phyloP scores from a whole-genome alignment of 2,113 vertebrate genomes.

The Mustelus asterias region DNA sequence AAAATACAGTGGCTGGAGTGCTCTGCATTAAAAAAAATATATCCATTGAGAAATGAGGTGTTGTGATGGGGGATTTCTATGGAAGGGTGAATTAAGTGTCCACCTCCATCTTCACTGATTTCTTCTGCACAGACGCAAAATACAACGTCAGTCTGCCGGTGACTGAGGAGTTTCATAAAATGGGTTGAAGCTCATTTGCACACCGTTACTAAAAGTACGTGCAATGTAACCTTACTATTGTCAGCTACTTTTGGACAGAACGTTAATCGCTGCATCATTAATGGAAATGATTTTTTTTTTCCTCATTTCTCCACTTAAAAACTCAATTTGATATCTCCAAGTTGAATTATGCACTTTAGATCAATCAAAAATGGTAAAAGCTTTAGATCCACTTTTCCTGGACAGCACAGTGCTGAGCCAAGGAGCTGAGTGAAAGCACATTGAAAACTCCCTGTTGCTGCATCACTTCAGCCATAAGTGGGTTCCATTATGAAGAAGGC shows the following conservation, averaged over 20 bases:
- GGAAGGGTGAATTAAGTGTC: neutral
- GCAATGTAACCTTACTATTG: neutral
- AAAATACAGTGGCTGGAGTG: neutral
- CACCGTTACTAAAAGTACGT: neutral
- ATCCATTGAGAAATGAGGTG: neutral
- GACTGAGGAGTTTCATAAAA: neutral
- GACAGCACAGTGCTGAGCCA: neutral
- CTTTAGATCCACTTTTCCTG: neutral
- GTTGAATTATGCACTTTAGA: neutral
- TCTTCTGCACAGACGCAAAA: neutral
- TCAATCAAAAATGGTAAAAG: neutral
- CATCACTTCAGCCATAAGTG: too few species aligned
- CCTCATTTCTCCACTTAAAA: neutral
- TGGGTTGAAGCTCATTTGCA: neutral
- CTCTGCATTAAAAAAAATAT: neutral
- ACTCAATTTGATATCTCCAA: neutral
- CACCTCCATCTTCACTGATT: neutral
- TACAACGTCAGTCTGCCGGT: neutral
- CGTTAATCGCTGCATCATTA: too few species aligned
- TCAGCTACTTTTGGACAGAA: neutral
- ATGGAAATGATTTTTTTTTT: neutral
- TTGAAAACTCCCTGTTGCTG: neutral
- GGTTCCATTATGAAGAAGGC: neutral
- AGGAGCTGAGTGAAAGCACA: neutral
- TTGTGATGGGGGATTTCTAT: neutral